Evolutionary conservation across 2,888 invertebrate genomes (phyloP), one percentile per base, ranked within the genome.

Genomic region (Microctonus brassicae): DNA sequence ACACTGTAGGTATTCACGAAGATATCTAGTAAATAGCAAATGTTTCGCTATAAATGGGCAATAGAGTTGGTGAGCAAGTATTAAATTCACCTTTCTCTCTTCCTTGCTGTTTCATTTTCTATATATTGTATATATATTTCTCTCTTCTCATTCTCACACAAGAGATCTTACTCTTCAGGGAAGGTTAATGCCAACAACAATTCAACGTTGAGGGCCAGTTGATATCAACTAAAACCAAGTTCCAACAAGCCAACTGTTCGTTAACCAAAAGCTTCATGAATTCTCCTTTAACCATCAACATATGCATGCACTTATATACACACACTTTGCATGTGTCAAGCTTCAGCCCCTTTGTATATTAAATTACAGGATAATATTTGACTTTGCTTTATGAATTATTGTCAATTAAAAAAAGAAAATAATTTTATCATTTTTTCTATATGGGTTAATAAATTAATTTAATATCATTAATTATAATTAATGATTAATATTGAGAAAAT

Each of bases 1-100:
- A 68, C 39, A n/a, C 13, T 39, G 57, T 65, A 72, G 63, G 63
- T 67, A 42, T 70, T 69, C 73, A 69, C 55, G 62, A 57, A 73
- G 75, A 72, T 73, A 77, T 73, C 72, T 58, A 69, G 63, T 55
- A 52, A 69, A 66, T 42, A 66, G 73, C 70, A 71, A 72, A 70
- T 69, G 70, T 70, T 36, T 70, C 70, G 66, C 73, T 75, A 72
- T 75, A 75, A 77, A 75, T 74, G 70, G 77, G 73, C 74, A 77
- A 75, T 77, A 72, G 73, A 73, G 57, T 63, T 68, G 72, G 70
- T 65, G 70, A 75, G 69, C 69, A 53, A 66, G 70, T 60, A 74
- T 74, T 75, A 75, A 77, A 74, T 65, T 74, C 72, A 57, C 36
- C 55, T 73, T 69, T 70, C 69, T 70, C 66, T 62, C 70, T 71